A percentile compares a stretch with the other conserved stretches of the same genome.
These are phyloP conservation scores for Hemichromis elongatus DNA, from an alignment of 2,113 vertebrate species.

Conservation along the genomic window DNA sequence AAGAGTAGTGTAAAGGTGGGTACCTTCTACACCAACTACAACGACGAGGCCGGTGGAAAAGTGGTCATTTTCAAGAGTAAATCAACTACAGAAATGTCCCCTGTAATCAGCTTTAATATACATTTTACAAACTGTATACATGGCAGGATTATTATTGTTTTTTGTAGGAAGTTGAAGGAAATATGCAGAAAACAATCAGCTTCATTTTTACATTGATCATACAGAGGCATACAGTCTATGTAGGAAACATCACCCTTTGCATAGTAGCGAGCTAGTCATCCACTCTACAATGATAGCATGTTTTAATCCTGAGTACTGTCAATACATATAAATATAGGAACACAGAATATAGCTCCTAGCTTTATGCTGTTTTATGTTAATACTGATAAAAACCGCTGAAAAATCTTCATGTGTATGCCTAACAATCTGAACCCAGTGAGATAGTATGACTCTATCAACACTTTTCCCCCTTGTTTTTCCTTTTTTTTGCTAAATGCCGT, in stretches of 20 bases:
- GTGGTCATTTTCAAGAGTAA: neutral
- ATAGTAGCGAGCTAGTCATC: constrained; percentile 60
- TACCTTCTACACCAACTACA: neutral
- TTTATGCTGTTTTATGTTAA: constrained; percentile 46
- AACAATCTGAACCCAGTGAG: neutral
- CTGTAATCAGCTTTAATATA: constrained; percentile 24
- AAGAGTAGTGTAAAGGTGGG: neutral
- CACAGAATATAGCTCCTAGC: constrained; percentile 31
- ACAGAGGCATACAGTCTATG: neutral
- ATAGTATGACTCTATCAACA: neutral
- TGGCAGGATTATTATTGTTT: neutral
- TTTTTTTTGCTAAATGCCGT: neutral
- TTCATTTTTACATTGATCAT: neutral
- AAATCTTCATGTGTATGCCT: constrained; percentile 26
- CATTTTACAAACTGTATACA: constrained; percentile 29
- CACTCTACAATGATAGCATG: constrained; percentile 41
- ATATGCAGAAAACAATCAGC: neutral
- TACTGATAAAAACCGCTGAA: constrained; percentile 31
- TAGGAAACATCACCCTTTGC: constrained; percentile 56
- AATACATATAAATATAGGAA: constrained; percentile 1
- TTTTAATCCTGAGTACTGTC: constrained; percentile 69
- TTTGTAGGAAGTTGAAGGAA: constrained; percentile 1
- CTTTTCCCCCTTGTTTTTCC: neutral
- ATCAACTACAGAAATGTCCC: neutral
- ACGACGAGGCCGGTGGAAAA: neutral